These are phyloP conservation scores for Rhyacophila brunnea DNA, from an alignment of 1,140 invertebrate species.

Conservation along the genomic window DNA sequence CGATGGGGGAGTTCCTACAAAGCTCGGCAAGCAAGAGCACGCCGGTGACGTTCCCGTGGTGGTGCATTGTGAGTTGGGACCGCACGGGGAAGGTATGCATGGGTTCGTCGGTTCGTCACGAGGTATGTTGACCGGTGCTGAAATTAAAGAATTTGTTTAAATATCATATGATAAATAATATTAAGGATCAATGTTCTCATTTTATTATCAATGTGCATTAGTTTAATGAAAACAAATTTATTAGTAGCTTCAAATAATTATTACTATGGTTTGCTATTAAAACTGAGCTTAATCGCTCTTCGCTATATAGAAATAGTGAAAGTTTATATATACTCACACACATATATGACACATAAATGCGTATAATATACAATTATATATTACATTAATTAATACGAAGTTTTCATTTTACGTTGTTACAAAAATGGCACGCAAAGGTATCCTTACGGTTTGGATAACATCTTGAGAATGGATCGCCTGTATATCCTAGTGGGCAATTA, in stretches of 20 bases:
- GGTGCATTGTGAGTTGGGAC: constrained; percentile 62
- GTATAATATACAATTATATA: neutral
- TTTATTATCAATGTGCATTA: neutral
- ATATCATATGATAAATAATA: constrained; percentile 34
- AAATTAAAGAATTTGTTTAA: too few species aligned
- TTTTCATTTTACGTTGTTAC: neutral
- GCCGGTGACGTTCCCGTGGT: constrained; percentile 57
- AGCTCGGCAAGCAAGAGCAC: constrained; percentile 61
- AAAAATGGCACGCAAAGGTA: too few species aligned
- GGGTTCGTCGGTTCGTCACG: constrained; percentile 52
- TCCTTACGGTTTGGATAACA: constrained; percentile 54
- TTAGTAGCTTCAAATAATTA: too few species aligned
- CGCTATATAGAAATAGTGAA: neutral
- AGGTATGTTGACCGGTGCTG: constrained; percentile 39
- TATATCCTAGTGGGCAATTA: constrained; percentile 63
- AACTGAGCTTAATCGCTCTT: neutral
- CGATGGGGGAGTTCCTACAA: constrained; percentile 60
- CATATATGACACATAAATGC: neutral
- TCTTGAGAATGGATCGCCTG: constrained; percentile 72
- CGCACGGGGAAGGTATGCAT: constrained; percentile 67
- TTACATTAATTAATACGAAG: neutral
- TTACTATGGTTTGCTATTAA: neutral
- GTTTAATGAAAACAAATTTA: too few species aligned
- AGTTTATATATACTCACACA: neutral
- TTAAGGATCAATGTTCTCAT: constrained; percentile 26